Percentiles rank a stretch among this genome's conserved stretches.
These are phyloP conservation scores for Odontomyia ornata DNA, from an alignment of 2,888 invertebrate species.

Conservation along the genomic window DNA sequence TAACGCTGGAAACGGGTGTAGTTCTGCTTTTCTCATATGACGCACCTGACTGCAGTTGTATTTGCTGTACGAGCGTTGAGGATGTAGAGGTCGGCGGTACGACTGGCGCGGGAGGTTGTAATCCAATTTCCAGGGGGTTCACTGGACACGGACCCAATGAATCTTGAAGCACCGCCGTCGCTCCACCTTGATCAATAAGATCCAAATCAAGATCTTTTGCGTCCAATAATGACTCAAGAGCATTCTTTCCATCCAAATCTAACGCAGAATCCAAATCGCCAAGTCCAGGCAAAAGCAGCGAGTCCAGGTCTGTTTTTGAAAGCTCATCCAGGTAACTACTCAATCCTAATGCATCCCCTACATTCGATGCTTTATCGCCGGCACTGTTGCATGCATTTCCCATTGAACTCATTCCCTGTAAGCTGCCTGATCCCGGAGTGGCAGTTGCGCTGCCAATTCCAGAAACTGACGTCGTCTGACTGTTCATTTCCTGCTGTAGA, in stretches of 20 bases:
- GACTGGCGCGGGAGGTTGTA: background rate
- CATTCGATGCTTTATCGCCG: background rate
- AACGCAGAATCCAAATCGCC: slow-evolving; percentile 67
- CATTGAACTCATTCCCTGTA: background rate
- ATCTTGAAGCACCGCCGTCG: slow-evolving; percentile 53
- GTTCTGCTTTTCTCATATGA: background rate
- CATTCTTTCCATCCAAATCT: slow-evolving; percentile 62
- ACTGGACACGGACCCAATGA: slow-evolving; percentile 39
- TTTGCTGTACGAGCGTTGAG: background rate
- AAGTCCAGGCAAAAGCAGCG: slow-evolving; percentile 69
- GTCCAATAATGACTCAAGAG: slow-evolving; percentile 62
- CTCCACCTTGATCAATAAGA: slow-evolving; percentile 65
- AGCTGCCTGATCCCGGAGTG: slow-evolving; percentile 49
- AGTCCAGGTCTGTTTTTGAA: slow-evolving; percentile 70
- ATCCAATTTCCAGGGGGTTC: background rate
- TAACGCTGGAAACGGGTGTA: background rate
- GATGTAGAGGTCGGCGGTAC: background rate
- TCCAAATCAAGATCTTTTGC: slow-evolving; percentile 63
- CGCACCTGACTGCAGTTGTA: background rate
- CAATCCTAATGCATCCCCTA: slow-evolving; percentile 49
- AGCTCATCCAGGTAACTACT: slow-evolving; percentile 58
- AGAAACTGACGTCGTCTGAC: slow-evolving; percentile 52
- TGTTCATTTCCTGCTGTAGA: slow-evolving; percentile 65
- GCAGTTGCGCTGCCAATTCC: slow-evolving; percentile 52
- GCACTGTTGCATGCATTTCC: background rate